Evolutionary conservation across 2,888 invertebrate genomes (phyloP), one percentile per base, ranked within the genome.

Genomic region (Diadromus collaris): DNA sequence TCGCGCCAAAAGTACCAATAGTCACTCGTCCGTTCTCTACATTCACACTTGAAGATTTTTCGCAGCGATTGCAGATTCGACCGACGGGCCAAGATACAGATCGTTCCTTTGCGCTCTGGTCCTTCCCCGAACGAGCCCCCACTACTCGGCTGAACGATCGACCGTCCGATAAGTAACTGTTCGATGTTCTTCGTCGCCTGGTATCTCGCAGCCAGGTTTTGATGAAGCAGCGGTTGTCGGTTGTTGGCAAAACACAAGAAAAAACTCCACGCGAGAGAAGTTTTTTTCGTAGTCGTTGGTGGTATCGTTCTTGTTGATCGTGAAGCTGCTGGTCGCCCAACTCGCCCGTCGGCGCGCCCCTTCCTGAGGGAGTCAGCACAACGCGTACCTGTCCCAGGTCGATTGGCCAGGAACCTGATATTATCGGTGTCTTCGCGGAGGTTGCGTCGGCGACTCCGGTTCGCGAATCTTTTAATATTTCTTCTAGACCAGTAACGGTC

Each of bases 381-480:
- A 86, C 87, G 85, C 84, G 86, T 84, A 83, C 84, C 81, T 84
- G 81, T 86, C 87, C 87, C 87, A 85, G 86, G 82, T 85, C 87
- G 81, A 78, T 81, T 73, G 85, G 84, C 87, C 87, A 84, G 84
- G 84, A 82, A 82, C 79, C 68, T 76, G 79, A 58, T 79, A 63
- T 19, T 56, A 48, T 48, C 68, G 71, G 58, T 75, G 75, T 68
- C 71, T 58, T 65, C 75, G 54, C 54, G 44, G 76, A 64, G 68
- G 41, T 70, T 38, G 70, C 65, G 21, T 34, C 44, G 70, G 65
- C 65, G 27, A 81, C 82, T 84, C 85, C 84, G 85, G 83, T 83
- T 83, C 84, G 86, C 87, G 86, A 86, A 86, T 86, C 86, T 83
- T 85, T 88, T 86, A 86, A 85, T 84, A 87, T 86, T 88, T 87